Conservation (phyloP, 2,888 invertebrate genomes). For the Ceraclea dissimilis region DNA sequence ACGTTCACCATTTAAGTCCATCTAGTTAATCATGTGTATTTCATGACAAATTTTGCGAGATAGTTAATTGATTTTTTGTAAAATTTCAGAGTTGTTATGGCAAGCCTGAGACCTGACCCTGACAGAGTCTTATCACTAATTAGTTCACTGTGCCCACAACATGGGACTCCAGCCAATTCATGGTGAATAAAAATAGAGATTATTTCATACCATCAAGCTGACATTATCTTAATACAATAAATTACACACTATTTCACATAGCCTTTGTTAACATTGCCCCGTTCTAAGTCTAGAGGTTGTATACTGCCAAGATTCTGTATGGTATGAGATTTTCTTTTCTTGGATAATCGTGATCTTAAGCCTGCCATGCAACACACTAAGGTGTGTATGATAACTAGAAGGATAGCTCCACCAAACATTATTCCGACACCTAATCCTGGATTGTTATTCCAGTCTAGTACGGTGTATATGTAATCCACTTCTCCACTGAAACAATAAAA, state of each 20-base stretch:
- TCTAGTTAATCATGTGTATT: no score
- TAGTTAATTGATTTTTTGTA: no score
- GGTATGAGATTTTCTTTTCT: conserved; percentile 23
- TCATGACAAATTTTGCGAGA: no score
- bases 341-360: conserved; percentile 38
- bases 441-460: conserved; percentile 63
- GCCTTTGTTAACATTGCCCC: conserved; percentile 17
- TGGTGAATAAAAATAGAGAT: no score
- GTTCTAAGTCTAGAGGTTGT: conserved; percentile 3
- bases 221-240: no score
- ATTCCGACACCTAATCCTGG: conserved; percentile 53
- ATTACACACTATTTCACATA: conserved; percentile 10
- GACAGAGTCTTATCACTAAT: no score
- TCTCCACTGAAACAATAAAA: conserved; percentile 18
- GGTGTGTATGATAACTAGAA: conserved; percentile 54
- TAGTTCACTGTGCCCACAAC: no score
- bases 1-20: no score
- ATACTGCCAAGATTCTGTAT: conserved; percentile 1
- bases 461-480: conserved; percentile 59
- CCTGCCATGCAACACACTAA: conserved; percentile 48
- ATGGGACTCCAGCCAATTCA: no score
- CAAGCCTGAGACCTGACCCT: no score
- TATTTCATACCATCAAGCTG: no score
- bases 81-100: no score
- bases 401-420: conserved; percentile 50